Conservation (phyloP, 2,113 vertebrate genomes). For the Rattus norvegicus region DNA sequence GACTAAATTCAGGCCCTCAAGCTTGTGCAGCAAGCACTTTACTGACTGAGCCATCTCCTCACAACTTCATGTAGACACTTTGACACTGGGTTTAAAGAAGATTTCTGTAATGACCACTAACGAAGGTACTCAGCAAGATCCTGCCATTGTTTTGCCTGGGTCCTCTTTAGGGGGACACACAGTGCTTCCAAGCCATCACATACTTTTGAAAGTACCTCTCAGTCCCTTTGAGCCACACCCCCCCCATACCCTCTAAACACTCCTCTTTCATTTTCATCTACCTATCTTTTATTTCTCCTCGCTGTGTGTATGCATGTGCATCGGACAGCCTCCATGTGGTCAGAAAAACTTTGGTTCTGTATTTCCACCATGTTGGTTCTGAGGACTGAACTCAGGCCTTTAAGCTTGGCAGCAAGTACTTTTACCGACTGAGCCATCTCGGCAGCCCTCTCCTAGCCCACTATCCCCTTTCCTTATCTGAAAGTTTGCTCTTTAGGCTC, state of each 20-base stretch:
- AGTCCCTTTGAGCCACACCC: background rate
- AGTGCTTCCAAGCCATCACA: too few relatives aligned
- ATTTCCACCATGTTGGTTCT: background rate
- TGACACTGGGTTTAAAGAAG: conserved; percentile 6
- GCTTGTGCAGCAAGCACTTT: background rate
- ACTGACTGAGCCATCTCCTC: background rate
- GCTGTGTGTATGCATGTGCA: background rate
- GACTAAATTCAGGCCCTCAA: background rate
- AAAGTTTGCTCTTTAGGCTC: background rate
- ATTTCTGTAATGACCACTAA: background rate
- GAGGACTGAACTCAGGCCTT: background rate
- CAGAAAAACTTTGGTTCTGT: background rate
- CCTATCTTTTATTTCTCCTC: too few relatives aligned
- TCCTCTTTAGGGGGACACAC: background rate
- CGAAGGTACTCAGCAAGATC: background rate
- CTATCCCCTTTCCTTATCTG: background rate
- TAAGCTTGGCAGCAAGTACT: background rate
- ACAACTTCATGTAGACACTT: background rate
- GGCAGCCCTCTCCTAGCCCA: background rate
- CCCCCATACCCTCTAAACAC: background rate
- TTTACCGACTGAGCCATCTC: too few relatives aligned
- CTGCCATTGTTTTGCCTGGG: background rate
- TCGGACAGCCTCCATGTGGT: background rate
- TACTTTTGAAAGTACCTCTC: background rate
- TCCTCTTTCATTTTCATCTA: background rate